Percentiles rank a stretch among this genome's conserved stretches.
These are phyloP conservation scores for Pinna nobilis DNA, from an alignment of 1,140 invertebrate genomes.

Conservation along the genomic window DNA sequence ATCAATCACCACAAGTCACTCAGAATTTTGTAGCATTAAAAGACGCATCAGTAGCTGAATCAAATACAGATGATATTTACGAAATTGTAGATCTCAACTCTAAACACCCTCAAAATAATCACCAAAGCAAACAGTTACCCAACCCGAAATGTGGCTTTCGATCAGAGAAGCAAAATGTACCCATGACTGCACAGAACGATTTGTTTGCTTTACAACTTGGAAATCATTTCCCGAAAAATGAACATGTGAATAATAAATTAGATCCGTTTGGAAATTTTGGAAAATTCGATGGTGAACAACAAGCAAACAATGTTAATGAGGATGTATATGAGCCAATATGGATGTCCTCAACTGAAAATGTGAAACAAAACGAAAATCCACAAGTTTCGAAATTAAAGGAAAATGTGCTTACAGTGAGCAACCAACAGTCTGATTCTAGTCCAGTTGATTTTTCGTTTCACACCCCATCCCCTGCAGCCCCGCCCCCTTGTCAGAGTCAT, in stretches of 20 bases:
- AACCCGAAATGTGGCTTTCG: background rate
- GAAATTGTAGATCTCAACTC: too few relatives aligned
- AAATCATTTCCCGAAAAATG: background rate
- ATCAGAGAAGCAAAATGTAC: background rate
- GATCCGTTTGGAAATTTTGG: background rate
- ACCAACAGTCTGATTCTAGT: background rate
- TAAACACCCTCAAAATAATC: too few relatives aligned
- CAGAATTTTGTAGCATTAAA: background rate
- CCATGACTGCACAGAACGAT: conserved; percentile 1
- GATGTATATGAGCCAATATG: conserved; percentile 22
- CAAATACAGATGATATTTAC: conserved; percentile 11
- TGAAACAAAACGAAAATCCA: background rate
- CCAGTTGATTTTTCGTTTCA: background rate
- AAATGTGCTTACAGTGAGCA: too few relatives aligned
- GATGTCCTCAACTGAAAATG: background rate
- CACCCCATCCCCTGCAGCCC: conserved; percentile 3
- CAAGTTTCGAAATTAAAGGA: too few relatives aligned
- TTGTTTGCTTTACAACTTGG: conserved; percentile 3
- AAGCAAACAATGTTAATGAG: background rate
- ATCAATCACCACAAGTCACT: background rate
- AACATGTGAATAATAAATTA: background rate
- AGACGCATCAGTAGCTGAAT: conserved; percentile 9
- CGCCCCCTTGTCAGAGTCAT: background rate
- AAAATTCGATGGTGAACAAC: conserved; percentile 8
- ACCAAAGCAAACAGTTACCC: background rate